Evolutionary conservation across 2,888 invertebrate species (phyloP).

Genomic region (Kuschelorhynchus macadamiae): DNA sequence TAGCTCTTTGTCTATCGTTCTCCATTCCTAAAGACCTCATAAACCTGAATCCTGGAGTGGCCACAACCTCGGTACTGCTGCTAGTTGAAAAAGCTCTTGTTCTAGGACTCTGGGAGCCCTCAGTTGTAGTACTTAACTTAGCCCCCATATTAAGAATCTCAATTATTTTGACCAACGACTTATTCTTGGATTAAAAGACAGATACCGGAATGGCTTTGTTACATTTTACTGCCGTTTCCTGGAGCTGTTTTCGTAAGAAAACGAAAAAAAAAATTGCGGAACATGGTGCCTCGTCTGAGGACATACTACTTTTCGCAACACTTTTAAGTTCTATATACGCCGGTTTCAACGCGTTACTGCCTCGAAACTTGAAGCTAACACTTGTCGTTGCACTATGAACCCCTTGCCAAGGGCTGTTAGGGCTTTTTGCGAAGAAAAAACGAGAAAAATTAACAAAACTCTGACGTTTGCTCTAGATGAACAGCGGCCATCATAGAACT

Average conservation of each 20-base stretch:
- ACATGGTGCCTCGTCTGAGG: slow-evolving; percentile 26
- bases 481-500: slow-evolving; percentile 23
- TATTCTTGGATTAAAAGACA: slow-evolving; percentile 17
- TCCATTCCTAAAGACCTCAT: slow-evolving; percentile 73
- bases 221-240: slow-evolving; percentile 33
- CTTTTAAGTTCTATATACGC: slow-evolving; percentile 14
- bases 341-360: neutral
- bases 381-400: neutral
- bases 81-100: slow-evolving; percentile 83
- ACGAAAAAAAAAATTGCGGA: slow-evolving; percentile 35
- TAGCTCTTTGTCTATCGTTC: slow-evolving; percentile 85
- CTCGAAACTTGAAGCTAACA: slow-evolving; percentile 6
- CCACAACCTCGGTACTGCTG: slow-evolving; percentile 66
- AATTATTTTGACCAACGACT: neutral
- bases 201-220: slow-evolving; percentile 29
- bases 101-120: slow-evolving; percentile 80
- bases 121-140: slow-evolving; percentile 86
- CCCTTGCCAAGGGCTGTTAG: slow-evolving; percentile 20
- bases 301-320: slow-evolving; percentile 28
- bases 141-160: slow-evolving; percentile 77
- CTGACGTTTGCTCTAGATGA: slow-evolving; percentile 14
- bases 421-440: slow-evolving; percentile 26
- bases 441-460: slow-evolving; percentile 30
- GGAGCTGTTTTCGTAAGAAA: slow-evolving; percentile 29
- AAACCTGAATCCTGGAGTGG: slow-evolving; percentile 60